Percentiles rank a stretch among this genome's conserved stretches.
Conservation (phyloP, 2,113 vertebrate species). For the Leiothrix lutea region DNA sequence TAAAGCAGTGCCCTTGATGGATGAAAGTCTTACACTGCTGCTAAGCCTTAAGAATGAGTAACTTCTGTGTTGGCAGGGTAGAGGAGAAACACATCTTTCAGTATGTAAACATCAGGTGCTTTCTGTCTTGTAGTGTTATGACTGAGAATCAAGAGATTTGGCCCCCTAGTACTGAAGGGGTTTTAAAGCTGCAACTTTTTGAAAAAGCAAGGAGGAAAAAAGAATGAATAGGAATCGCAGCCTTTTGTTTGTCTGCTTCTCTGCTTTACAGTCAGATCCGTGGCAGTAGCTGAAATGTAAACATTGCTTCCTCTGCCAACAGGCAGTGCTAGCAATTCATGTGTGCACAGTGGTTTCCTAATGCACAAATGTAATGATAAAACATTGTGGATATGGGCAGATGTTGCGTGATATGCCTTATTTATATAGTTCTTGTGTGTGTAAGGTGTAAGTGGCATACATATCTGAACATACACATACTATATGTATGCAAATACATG, state of each 20-base stretch:
- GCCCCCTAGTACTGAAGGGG: not conserved
- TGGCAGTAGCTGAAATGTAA: not conserved
- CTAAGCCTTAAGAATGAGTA: not conserved
- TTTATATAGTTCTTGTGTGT: not conserved
- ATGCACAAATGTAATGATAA: not conserved
- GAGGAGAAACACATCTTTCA: not conserved
- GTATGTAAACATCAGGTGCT: not conserved
- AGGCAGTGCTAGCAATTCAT: not conserved
- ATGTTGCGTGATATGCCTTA: not conserved
- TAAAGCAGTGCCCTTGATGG: not conserved
- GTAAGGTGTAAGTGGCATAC: not conserved
- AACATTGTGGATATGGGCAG: not conserved
- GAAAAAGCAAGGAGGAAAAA: not conserved
- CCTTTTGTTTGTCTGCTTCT: slow-evolving; percentile 6
- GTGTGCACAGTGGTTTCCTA: not conserved
- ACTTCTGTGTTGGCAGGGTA: not conserved
- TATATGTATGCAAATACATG: not conserved
- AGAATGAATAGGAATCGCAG: not conserved
- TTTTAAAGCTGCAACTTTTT: not conserved
- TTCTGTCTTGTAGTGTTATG: not conserved
- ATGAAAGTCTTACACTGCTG: not conserved
- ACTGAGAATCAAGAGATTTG: not conserved
- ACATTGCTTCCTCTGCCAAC: not conserved
- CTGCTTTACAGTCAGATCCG: not conserved
- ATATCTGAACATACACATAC: not conserved